phyloP scores from a whole-genome alignment of 2,888 invertebrate species.

The Hirtodrosophila confusa region DNA sequence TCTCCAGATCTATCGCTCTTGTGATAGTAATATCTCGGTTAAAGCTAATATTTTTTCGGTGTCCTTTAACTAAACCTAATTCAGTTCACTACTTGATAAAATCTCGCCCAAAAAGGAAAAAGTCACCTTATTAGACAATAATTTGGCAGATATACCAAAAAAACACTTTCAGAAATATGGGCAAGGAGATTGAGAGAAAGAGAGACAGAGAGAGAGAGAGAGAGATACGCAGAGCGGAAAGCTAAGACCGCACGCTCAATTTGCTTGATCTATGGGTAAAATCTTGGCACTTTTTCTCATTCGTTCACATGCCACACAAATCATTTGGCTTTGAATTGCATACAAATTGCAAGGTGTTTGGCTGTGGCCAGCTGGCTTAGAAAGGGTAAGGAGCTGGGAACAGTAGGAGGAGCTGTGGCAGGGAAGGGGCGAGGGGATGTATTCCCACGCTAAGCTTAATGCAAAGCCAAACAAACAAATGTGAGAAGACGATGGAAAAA shows the following conservation, averaged over 20 bases:
- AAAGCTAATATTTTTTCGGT: too few species aligned
- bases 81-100: too few species aligned
- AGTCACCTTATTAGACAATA: too few species aligned
- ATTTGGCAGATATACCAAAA: too few species aligned
- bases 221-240: not conserved
- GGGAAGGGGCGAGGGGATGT: conserved; percentile 15
- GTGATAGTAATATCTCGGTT: too few species aligned
- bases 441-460: conserved; percentile 23
- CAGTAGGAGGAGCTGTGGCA: not conserved
- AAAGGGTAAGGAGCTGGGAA: not conserved
- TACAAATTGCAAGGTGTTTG: conserved; percentile 36
- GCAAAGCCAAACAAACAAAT: conserved; percentile 36
- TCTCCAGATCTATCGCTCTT: too few species aligned
- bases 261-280: conserved; percentile 32
- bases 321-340: conserved; percentile 43
- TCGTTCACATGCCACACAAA: conserved; percentile 38
- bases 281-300: conserved; percentile 16
- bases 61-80: too few species aligned
- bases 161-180: too few species aligned
- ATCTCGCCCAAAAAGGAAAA: too few species aligned
- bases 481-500: conserved; percentile 18
- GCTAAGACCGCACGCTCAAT: conserved; percentile 19
- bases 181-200: too few species aligned
- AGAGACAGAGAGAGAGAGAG: too few species aligned
- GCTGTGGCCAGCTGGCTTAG: conserved; percentile 1